phyloP scores from a whole-genome alignment of 1,140 invertebrate genomes.

The Eupristina koningsbergeri region DNA sequence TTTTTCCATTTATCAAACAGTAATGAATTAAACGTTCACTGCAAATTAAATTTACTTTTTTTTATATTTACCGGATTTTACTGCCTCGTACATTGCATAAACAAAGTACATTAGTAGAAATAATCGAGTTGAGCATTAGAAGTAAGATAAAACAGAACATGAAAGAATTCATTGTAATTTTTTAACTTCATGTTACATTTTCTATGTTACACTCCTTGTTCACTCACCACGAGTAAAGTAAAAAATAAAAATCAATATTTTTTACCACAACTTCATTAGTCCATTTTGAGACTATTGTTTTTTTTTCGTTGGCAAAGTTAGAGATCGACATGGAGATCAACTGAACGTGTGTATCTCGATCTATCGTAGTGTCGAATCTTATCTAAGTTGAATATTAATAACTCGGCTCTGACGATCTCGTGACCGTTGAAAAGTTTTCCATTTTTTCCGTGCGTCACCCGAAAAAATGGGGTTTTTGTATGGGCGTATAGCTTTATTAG shows the following conservation, averaged over 20 bases:
- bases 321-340: neutral
- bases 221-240: neutral
- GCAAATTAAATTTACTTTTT: no score
- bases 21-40: no score
- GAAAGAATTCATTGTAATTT: no score
- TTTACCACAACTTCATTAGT: neutral
- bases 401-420: slow-evolving; percentile 43
- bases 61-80: no score
- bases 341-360: neutral
- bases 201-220: neutral
- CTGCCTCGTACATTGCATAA: no score
- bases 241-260: neutral
- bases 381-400: slow-evolving; percentile 53
- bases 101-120: no score
- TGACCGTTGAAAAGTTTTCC: neutral
- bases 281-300: neutral
- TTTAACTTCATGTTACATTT: neutral
- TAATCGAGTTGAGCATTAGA: no score
- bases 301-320: neutral
- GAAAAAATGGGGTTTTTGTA: slow-evolving; percentile 27
- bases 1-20: no score
- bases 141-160: no score
- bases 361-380: slow-evolving; percentile 56
- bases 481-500: slow-evolving; percentile 42
- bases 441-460: neutral